A percentile compares a stretch with the other conserved stretches of the same genome.
Evolutionary conservation across 2,888 invertebrate species (phyloP).

Genomic region (Tipula helvola): DNA sequence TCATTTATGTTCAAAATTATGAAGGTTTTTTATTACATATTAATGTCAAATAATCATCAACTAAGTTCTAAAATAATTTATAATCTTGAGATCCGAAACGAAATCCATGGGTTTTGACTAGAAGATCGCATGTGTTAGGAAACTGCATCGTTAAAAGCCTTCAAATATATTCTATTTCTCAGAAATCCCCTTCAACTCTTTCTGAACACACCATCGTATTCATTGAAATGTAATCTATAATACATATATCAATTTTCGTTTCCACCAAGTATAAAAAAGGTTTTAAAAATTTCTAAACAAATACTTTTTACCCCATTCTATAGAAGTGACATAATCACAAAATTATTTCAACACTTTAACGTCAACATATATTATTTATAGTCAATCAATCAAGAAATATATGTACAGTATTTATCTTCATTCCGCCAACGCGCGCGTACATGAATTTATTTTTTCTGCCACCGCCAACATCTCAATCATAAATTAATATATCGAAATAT

Average conservation of each 20-base stretch:
- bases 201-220: too few relatives aligned
- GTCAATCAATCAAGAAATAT: not conserved
- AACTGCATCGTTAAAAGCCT: too few relatives aligned
- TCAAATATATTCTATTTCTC: too few relatives aligned
- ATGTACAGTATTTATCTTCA: not conserved
- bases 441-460: not conserved
- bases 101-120: too few relatives aligned
- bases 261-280: not conserved
- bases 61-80: too few relatives aligned
- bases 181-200: too few relatives aligned
- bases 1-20: too few relatives aligned
- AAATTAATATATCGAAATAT: not conserved
- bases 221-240: too few relatives aligned
- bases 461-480: not conserved
- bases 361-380: not conserved
- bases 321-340: not conserved
- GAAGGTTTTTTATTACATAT: too few relatives aligned
- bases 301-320: not conserved
- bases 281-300: not conserved
- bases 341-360: not conserved
- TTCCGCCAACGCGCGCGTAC: not conserved
- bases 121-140: too few relatives aligned
- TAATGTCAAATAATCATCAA: too few relatives aligned
- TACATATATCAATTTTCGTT: not conserved
- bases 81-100: too few relatives aligned